A percentile compares a stretch with the other conserved stretches of the same genome.
Evolutionary conservation across 2,888 invertebrate species (phyloP).

Genomic region (Pterostichus niger): DNA sequence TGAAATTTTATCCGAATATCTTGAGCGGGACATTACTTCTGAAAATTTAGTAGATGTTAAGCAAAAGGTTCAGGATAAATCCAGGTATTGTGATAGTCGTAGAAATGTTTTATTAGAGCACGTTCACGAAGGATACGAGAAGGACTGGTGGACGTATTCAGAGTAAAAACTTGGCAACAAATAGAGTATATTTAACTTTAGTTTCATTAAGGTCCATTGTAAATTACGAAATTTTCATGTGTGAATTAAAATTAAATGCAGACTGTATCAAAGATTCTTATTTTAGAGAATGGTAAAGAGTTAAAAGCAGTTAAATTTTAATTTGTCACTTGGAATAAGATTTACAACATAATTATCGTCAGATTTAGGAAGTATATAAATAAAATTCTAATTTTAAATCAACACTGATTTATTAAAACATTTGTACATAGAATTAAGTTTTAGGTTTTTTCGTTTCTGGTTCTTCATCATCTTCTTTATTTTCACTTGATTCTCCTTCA

Average conservation of each 20-base stretch:
- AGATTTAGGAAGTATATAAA: conserved; percentile 20
- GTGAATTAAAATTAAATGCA: conserved; percentile 42
- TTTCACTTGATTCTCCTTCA: conserved; percentile 75
- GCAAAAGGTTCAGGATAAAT: conserved; percentile 99
- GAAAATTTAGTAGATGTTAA: conserved; percentile 98
- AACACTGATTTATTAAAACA: conserved; percentile 35
- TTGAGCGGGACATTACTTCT: conserved; percentile 98
- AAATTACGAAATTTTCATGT: conserved; percentile 38
- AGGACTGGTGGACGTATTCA: conserved; percentile 98
- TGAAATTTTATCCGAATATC: conserved; percentile 98
- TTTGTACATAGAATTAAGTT: conserved; percentile 65
- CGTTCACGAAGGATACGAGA: conserved; percentile 99
- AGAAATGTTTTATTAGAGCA: conserved; percentile 97
- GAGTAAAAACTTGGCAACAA: conserved; percentile 80
- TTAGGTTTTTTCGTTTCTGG: conserved; percentile 74
- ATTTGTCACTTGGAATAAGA: conserved; percentile 9
- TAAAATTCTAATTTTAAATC: conserved; percentile 44
- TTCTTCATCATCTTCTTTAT: conserved; percentile 70
- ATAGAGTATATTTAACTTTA: conserved; percentile 33
- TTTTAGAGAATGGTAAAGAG: conserved; percentile 30
- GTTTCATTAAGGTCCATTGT: conserved; percentile 43
- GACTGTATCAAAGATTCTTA: conserved; percentile 9
- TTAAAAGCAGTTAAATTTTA: conserved; percentile 33
- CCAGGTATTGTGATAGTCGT: conserved; percentile 98
- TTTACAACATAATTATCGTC: not conserved